These are phyloP conservation scores for Monoplex corrugatus DNA, from an alignment of 2,888 invertebrate genomes.

Conservation along the genomic window DNA sequence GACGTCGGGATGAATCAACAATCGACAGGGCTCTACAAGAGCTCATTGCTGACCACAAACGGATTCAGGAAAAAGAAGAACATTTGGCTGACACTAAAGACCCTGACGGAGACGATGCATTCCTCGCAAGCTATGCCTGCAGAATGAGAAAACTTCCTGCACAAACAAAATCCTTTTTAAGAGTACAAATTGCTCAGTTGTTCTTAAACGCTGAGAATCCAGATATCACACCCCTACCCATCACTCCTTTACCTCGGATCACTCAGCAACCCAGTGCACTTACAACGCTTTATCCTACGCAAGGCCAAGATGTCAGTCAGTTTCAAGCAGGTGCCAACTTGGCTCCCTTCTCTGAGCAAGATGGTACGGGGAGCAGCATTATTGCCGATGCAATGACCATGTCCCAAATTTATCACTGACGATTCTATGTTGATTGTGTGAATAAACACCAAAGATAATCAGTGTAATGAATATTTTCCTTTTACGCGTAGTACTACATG, in stretches of 20 bases:
- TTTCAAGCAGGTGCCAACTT: too few species aligned
- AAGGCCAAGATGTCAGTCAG: too few species aligned
- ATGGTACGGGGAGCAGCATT: too few species aligned
- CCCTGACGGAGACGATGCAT: not conserved
- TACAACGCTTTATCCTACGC: too few species aligned
- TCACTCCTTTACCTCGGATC: slow-evolving; percentile 44
- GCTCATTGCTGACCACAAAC: not conserved
- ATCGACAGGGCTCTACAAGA: not conserved
- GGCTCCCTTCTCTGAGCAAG: too few species aligned
- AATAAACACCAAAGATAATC: too few species aligned
- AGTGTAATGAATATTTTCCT: too few species aligned
- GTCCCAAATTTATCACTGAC: too few species aligned
- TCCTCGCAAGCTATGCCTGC: not conserved
- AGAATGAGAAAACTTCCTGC: slow-evolving; percentile 31
- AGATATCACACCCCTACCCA: not conserved
- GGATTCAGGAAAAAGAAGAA: slow-evolving; percentile 13
- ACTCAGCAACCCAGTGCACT: too few species aligned
- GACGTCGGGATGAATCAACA: not conserved
- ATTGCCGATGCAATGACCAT: too few species aligned
- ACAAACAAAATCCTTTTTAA: not conserved
- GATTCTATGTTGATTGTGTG: too few species aligned
- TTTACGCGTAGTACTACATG: too few species aligned
- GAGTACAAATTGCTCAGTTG: slow-evolving; percentile 39
- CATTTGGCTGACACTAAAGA: slow-evolving; percentile 3
- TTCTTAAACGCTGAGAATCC: slow-evolving; percentile 50